Evolutionary conservation across 2,797 vertebrate species (phyloP).

Genomic region (Thamnophis elegans): DNA sequence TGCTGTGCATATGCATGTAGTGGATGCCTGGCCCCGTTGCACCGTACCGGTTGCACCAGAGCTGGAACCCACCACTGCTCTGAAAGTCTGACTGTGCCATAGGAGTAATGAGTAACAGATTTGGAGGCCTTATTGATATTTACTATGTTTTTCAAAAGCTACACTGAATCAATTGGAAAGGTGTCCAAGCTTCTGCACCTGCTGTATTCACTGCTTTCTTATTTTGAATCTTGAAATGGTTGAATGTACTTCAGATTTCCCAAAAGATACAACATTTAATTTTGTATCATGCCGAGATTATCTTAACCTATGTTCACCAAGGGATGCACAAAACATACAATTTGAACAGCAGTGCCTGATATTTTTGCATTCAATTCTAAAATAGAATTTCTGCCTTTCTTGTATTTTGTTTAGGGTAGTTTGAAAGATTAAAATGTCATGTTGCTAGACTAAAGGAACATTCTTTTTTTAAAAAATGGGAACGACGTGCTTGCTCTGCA

Average conservation of each 20-base stretch:
- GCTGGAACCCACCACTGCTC: background rate
- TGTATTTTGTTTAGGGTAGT: background rate
- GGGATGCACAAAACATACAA: background rate
- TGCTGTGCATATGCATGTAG: too few relatives aligned
- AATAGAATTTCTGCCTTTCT: background rate
- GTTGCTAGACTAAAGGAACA: background rate
- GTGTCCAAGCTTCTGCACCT: background rate
- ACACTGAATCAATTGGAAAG: background rate
- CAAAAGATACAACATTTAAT: background rate
- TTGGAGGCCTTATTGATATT: background rate
- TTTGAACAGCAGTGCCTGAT: background rate
- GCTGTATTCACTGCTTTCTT: background rate
- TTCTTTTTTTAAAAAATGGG: background rate
- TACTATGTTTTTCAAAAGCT: background rate
- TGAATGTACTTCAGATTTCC: background rate
- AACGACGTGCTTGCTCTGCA: background rate
- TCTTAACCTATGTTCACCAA: background rate
- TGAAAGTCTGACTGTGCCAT: background rate
- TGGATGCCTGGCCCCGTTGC: too few relatives aligned
- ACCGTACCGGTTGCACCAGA: too few relatives aligned
- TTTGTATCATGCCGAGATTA: background rate
- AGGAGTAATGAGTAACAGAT: background rate
- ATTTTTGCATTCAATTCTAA: background rate
- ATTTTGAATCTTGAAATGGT: background rate
- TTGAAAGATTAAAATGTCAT: conserved; percentile 22